Percentiles rank a stretch among this genome's conserved stretches.
Evolutionary conservation across 2,888 invertebrate species (phyloP).

Genomic region (Caenorhabditis parvicauda): DNA sequence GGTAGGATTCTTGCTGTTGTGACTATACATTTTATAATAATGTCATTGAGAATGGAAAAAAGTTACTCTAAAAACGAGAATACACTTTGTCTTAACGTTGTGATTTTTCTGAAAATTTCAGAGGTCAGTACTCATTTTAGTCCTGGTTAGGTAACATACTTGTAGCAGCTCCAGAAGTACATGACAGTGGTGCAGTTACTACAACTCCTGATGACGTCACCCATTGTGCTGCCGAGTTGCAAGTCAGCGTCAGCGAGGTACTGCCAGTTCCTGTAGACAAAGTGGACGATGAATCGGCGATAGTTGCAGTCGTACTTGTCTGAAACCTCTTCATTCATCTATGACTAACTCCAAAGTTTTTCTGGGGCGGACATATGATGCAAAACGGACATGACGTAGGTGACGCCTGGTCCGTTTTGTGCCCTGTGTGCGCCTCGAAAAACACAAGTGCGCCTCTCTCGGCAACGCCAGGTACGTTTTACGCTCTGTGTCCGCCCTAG

Average conservation of each 20-base stretch:
- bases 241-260: slow-evolving; percentile 29
- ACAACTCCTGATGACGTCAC: slow-evolving; percentile 17
- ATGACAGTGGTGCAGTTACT: slow-evolving; percentile 21
- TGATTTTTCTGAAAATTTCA: no score
- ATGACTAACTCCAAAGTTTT: no score
- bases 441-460: no score
- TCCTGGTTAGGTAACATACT: no score
- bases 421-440: no score
- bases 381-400: not conserved
- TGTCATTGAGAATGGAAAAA: no score
- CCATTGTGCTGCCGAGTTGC: slow-evolving; percentile 32
- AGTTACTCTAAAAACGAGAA: no score
- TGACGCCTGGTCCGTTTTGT: no score
- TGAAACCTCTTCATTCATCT: not conserved
- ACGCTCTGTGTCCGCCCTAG: no score
- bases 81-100: no score
- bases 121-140: no score
- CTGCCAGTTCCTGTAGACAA: slow-evolving; percentile 17
- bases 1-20: not conserved
- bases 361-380: not conserved
- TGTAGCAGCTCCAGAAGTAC: slow-evolving; percentile 10
- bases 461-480: no score
- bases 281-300: slow-evolving; percentile 13
- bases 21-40: not conserved
- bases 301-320: slow-evolving; percentile 13